phyloP scores from a whole-genome alignment of 1,140 invertebrate species.

The Vanessa atalanta region DNA sequence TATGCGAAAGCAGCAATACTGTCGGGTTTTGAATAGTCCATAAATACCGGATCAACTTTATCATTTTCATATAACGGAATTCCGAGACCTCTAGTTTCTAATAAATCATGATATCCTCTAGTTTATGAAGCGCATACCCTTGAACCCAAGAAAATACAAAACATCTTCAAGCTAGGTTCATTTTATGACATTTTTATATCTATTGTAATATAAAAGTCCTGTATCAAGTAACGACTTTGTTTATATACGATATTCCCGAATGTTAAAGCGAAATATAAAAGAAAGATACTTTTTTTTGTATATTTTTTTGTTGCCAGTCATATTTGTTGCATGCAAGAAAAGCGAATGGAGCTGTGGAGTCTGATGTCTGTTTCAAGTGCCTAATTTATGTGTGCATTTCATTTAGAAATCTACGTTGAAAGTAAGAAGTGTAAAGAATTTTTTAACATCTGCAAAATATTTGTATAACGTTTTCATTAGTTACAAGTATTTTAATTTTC shows the following conservation, averaged over 20 bases:
- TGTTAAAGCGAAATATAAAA: neutral
- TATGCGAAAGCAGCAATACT: too few species aligned
- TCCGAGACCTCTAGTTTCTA: neutral
- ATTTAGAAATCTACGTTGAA: too few species aligned
- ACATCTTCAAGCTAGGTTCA: neutral
- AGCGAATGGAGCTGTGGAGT: too few species aligned
- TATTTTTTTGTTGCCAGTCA: neutral
- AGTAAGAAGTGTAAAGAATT: too few species aligned
- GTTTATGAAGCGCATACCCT: neutral
- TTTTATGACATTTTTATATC: conserved; percentile 2
- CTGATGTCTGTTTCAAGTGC: too few species aligned
- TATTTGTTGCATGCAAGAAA: neutral
- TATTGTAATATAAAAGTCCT: neutral
- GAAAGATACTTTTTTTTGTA: too few species aligned
- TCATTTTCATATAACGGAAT: neutral
- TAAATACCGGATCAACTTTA: neutral
- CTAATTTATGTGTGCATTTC: too few species aligned
- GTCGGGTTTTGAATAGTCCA: neutral
- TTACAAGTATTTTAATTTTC: too few species aligned
- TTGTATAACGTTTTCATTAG: too few species aligned
- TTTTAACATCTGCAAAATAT: too few species aligned
- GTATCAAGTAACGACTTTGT: neutral
- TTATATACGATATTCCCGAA: neutral
- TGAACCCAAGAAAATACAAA: neutral
- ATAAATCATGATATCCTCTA: neutral